Evolutionary conservation across 2,113 vertebrate species (phyloP), one percentile per base, ranked within the genome.

Genomic region (Lampris megalopsis): DNA sequence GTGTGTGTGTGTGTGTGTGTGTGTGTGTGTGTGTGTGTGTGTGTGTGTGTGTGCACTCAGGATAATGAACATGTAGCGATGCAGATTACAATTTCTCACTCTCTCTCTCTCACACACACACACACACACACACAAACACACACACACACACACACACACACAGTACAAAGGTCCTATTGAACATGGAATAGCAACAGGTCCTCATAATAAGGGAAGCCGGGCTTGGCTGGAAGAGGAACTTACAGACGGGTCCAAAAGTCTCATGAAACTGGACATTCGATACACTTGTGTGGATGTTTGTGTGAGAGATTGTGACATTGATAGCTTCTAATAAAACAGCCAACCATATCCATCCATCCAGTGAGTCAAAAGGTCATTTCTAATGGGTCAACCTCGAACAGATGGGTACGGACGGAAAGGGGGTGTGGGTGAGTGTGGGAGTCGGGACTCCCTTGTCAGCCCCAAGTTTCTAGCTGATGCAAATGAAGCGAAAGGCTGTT

Each of bases 141-240:
- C 65, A 73, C 68, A 79, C 76, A 70, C 48, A 69, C 53, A 71
- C 56, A 57, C 56, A 71, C 66, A 93, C 84, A 71, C 52, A 47
- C 36, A 68, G 77, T 70, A 93, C 91, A 95, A 96, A 94, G 93
- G 88, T 84, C 67, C 88, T 90, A 91, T 95, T 96, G 92, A 95
- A 75, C 5, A 0, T 76, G 75, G 88, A 86, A 91, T 90, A 92
- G 65, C 91, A 93, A 89, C 69, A 79, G 79, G 67, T 40, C 70
- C 83, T 87, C 62, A 91, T 93, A 93, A 96, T 95, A 94, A 94
- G 82, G 43, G 87, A 49, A 6, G 91, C 82, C 68, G 85, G 88
- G 92, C 86, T 73, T 59, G 56, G 86, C 82, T 85, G 87, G 92
- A 89, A 92, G 89, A 86, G 83, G 82, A 82, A 75, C 77, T 78